A percentile compares a stretch with the other conserved stretches of the same genome.
Conservation (phyloP, 2,888 invertebrate species). For the Scelioninae gen. 1 region DNA sequence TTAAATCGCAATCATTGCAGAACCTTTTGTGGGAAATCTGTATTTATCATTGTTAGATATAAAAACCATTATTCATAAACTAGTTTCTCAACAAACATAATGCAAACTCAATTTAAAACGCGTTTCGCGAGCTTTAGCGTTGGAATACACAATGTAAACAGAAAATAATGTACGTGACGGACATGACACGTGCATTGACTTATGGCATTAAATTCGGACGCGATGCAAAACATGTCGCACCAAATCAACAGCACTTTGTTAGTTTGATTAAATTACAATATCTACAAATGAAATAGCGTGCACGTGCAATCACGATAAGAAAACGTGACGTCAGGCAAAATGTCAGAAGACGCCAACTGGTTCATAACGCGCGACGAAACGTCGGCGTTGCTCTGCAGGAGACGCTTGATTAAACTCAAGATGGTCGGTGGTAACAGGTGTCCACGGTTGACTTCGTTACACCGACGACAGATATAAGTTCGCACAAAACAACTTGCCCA, state of each 20-base stretch:
- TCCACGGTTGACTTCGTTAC: constrained; percentile 72
- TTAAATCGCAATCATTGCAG: too few species aligned
- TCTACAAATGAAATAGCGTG: constrained; percentile 40
- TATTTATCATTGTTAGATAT: too few species aligned
- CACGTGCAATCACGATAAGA: constrained; percentile 50
- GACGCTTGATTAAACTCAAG: constrained; percentile 76
- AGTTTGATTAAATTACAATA: constrained; percentile 57
- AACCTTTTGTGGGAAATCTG: too few species aligned
- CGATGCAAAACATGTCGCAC: constrained; percentile 30
- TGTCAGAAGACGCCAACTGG: constrained; percentile 33
- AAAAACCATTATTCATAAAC: too few species aligned
- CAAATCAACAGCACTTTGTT: constrained; percentile 55
- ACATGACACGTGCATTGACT: constrained; percentile 4
- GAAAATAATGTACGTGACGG: constrained; percentile 36
- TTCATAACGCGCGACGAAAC: constrained; percentile 40
- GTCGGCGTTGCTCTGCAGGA: constrained; percentile 33
- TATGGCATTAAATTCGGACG: constrained; percentile 42
- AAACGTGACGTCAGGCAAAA: constrained; percentile 47
- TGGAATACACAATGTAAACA: constrained; percentile 1
- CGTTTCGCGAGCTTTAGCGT: constrained; percentile 4
- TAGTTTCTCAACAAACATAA: too few species aligned
- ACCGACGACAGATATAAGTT: constrained; percentile 42
- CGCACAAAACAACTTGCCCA: constrained; percentile 36
- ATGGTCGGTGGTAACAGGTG: constrained; percentile 76
- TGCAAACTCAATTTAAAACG: too few species aligned